Base-by-base conservation (phyloP, 2,797 vertebrate genomes). In the Heterohyrax brucei region DNA sequence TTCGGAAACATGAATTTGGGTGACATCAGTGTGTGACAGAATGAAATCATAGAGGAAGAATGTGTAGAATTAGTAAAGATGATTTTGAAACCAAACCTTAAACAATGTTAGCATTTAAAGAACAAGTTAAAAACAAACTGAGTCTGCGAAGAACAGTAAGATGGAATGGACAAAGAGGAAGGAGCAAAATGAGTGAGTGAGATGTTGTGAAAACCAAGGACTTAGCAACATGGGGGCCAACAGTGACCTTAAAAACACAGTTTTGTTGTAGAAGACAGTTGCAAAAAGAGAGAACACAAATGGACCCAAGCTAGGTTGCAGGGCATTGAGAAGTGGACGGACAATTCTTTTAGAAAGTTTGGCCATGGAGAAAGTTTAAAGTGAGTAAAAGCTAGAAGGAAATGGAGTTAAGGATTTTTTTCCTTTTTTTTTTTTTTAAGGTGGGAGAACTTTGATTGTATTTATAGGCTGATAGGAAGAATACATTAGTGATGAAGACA, bases 381-480 rank as follows among this genome's bases (percentile, higher is more conserved):
- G 48, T 62, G 19, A 18, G 33, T 66, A 28, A 88, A 85, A 70
- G 2, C 59, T 64, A 46, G 28, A 91, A 94, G 64, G 59, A 91
- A 80, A 48, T 80, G 56, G 62, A 75, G 33, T 85, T 26, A 61
- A 91, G 24, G 53, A 5, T 1, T 10, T 78, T 22, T 61, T 7
- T 13, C 33, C 33, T 76, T 78, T 50, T 24, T 59, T 61, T 72
- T 50, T 62, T 61, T 28, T 53, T 53, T 46, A 79, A 78, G 62
- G 33, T 21, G 26, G 21, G 62, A 16, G 53, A 87, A 68, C 66
- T 70, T 13, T 22, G 62, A 80, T 76, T 26, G 24, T 5, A 3
- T 83, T 92, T 85, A 87, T 53, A 87, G 72, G 66, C 39, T 19
- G 7, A 30, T 46, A 68, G 62, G 76, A 93, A 95, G 39, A 66